Evolutionary conservation across 2,888 invertebrate species (phyloP).

Genomic region (Platynereis dumerilii): DNA sequence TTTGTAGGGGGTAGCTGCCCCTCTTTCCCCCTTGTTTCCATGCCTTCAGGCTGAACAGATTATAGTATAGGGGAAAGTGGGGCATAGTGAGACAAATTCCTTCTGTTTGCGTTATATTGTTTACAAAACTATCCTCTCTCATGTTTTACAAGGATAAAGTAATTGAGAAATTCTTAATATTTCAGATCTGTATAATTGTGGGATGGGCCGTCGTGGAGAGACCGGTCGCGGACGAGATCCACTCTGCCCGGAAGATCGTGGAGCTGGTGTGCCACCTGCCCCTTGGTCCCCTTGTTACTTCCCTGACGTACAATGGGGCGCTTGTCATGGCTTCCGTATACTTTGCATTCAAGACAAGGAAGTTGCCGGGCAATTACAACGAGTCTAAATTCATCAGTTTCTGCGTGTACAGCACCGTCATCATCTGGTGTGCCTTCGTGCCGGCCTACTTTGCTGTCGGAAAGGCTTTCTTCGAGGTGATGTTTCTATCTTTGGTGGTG

Average conservation of each 20-base stretch:
- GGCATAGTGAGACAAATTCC: too few relatives aligned
- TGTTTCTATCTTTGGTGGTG: conserved; percentile 40
- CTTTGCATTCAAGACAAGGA: conserved; percentile 52
- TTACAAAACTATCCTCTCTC: too few relatives aligned
- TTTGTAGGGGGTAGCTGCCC: too few relatives aligned
- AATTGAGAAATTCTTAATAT: too few relatives aligned
- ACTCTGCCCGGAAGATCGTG: conserved; percentile 24
- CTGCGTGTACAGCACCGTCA: conserved; percentile 47
- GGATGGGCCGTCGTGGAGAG: conserved; percentile 23
- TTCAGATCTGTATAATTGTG: conserved; percentile 29
- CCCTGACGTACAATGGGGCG: conserved; percentile 44
- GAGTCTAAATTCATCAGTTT: conserved; percentile 52
- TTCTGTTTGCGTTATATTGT: too few relatives aligned
- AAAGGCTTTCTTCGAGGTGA: conserved; percentile 20
- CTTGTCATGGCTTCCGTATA: conserved; percentile 46
- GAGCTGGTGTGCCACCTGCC: conserved; percentile 41
- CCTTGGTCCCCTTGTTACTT: conserved; percentile 33
- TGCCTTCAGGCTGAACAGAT: too few relatives aligned
- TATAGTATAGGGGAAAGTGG: too few relatives aligned
- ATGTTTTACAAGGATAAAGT: too few relatives aligned
- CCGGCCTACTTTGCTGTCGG: conserved; percentile 18
- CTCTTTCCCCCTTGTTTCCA: too few relatives aligned
- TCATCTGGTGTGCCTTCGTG: conserved; percentile 27
- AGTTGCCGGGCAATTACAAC: conserved; percentile 54
- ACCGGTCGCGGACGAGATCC: conserved; percentile 27